Evolutionary conservation across 1,140 invertebrate genomes (phyloP).

Genomic region (Zaprionus africanus): DNA sequence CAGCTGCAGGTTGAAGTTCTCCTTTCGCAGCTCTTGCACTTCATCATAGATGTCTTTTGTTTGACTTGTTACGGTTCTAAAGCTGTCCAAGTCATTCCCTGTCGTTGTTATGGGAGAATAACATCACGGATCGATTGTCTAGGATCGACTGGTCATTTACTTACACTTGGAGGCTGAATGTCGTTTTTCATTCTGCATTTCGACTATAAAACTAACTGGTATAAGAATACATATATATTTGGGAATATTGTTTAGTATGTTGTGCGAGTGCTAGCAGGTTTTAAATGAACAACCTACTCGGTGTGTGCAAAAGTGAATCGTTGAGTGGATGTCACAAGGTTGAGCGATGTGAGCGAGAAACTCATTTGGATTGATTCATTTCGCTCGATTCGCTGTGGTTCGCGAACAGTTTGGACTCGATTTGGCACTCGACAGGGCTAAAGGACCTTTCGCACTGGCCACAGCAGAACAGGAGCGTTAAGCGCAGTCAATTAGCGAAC

Average conservation of each 20-base stretch:
- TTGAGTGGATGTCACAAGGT: background rate
- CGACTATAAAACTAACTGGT: background rate
- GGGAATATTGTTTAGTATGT: background rate
- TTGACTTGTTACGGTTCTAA: too few relatives aligned
- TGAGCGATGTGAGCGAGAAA: background rate
- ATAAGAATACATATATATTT: background rate
- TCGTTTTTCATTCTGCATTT: background rate
- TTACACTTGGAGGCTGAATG: background rate
- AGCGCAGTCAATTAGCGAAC: constrained; percentile 73
- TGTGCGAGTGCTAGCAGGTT: background rate
- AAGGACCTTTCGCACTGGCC: constrained; percentile 2
- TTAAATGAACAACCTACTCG: background rate
- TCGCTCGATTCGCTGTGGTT: background rate
- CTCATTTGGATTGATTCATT: background rate
- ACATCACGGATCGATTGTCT: too few relatives aligned
- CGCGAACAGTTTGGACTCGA: background rate
- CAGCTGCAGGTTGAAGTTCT: constrained; percentile 6
- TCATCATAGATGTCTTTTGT: background rate
- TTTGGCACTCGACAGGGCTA: background rate
- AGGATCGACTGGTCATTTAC: too few relatives aligned
- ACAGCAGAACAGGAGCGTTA: constrained; percentile 43
- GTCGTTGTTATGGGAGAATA: too few relatives aligned
- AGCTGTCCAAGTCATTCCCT: too few relatives aligned
- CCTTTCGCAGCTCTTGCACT: background rate
- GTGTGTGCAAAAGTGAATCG: background rate